Base-by-base conservation (phyloP, 2,888 invertebrate genomes). In the Podabrus alpinus region DNA sequence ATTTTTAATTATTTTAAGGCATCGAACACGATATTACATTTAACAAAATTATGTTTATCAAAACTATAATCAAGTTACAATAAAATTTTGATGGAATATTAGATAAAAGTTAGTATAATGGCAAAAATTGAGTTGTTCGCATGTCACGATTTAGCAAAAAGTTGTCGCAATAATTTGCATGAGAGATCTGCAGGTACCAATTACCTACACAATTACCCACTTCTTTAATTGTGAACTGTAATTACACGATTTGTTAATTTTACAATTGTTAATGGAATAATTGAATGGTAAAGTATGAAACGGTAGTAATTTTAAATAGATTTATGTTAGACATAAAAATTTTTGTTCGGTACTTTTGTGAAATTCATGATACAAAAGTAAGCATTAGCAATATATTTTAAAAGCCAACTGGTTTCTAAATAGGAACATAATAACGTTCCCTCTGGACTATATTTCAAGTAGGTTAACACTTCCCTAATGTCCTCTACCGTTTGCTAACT, bases 391-490 rank as follows among this genome's bases (percentile, higher is more conserved):
- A 64, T 64, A 64, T 64, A 64, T 64, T 64, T 64, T 64, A 64
- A 64, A 1, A 64, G 62, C 62, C 74, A 66, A 66, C 72, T 74
- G 76, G 79, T 75, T 75, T 80, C 78, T 82, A 83, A 83, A 83
- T 83, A 79, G 83, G 80, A 79, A 80, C 79, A 82, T 83, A 83
- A 83, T 82, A 82, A 81, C 77, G 79, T 76, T 79, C 81, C 81
- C 78, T 77, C 76, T 75, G 77, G 76, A 79, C 80, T 79, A 83
- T 83, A 83, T 82, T 83, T 83, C 83, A 84, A 80, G 79, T 76
- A 79, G 78, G 80, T 83, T 83, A 84, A 84, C 82, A 82, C 82
- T 80, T 81, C 83, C 83, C 83, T 86, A 86, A 85, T 85, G 85
- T 83, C 83, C 81, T 81, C 71, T 77, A 80, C 79, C 80, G 81